Percentiles rank a stretch among this genome's conserved stretches.
Conservation (phyloP, 1,140 invertebrate genomes). For the Trichonephila clavata region DNA sequence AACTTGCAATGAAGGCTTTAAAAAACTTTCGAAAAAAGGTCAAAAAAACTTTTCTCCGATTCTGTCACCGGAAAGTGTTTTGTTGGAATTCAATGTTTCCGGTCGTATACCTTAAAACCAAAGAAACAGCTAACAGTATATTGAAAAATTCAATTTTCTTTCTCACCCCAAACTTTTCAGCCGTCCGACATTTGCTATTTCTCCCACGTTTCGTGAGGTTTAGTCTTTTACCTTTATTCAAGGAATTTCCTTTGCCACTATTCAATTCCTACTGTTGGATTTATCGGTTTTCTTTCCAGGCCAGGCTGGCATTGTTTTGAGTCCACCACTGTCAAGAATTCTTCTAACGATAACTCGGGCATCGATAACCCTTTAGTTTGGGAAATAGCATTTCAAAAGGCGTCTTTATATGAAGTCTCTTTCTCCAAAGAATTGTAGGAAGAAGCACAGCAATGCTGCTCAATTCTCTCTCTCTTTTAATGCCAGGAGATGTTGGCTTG, state of each 20-base stretch:
- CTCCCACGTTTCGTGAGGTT: slow-evolving; percentile 47
- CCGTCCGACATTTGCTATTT: slow-evolving; percentile 55
- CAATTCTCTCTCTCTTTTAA: slow-evolving; percentile 66
- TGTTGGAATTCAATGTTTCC: slow-evolving; percentile 58
- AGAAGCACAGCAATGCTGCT: slow-evolving; percentile 19
- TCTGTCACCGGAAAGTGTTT: slow-evolving; percentile 39
- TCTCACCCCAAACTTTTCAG: slow-evolving; percentile 40
- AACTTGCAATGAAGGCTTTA: neutral
- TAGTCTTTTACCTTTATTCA: slow-evolving; percentile 62
- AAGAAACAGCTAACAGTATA: neutral
- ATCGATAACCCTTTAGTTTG: slow-evolving; percentile 67
- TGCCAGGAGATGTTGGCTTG: slow-evolving; percentile 49
- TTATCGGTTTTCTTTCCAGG: slow-evolving; percentile 68
- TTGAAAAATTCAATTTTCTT: slow-evolving; percentile 70
- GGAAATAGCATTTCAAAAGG: slow-evolving; percentile 66
- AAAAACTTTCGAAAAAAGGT: neutral
- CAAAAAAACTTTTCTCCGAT: slow-evolving; percentile 50
- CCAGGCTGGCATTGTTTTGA: slow-evolving; percentile 64
- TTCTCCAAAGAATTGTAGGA: slow-evolving; percentile 49
- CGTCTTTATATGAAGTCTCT: slow-evolving; percentile 51
- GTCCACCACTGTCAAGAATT: slow-evolving; percentile 10
- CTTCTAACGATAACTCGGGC: slow-evolving; percentile 42
- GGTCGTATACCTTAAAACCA: slow-evolving; percentile 27
- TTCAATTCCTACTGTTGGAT: slow-evolving; percentile 64
- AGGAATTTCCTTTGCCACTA: slow-evolving; percentile 25